Conservation (phyloP, 2,797 vertebrate species). For the Thamnophis elegans region DNA sequence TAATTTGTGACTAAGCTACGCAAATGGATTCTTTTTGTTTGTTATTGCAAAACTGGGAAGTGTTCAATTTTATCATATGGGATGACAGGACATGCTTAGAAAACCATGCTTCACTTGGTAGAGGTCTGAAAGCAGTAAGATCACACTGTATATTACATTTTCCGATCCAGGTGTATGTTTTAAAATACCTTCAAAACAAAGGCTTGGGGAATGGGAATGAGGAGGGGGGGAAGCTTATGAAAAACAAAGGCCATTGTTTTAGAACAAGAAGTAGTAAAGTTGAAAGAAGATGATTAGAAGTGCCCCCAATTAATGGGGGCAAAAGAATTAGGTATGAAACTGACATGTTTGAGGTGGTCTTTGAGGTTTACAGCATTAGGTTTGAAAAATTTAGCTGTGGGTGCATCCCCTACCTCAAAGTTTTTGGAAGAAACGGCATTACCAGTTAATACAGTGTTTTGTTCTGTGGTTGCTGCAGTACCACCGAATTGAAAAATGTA, state of each 20-base stretch:
- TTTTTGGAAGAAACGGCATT: not conserved
- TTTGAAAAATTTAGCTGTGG: not conserved
- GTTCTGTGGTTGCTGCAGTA: not conserved
- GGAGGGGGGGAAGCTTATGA: not conserved
- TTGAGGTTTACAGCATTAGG: not conserved
- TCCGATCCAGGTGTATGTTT: not conserved
- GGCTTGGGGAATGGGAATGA: not conserved
- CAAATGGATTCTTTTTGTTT: not conserved
- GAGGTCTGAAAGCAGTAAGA: not conserved
- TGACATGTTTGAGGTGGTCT: not conserved
- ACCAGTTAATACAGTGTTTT: not conserved
- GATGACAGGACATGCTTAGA: not conserved
- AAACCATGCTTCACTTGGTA: not conserved
- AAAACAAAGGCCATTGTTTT: not conserved
- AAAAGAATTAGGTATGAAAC: not conserved
- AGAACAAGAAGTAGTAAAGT: not conserved
- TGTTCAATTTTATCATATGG: not conserved
- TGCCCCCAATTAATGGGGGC: not conserved
- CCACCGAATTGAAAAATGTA: not conserved
- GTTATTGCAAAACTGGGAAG: not conserved
- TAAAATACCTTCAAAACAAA: not conserved
- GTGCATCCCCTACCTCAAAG: too few relatives aligned
- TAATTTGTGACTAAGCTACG: not conserved
- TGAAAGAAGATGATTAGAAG: not conserved
- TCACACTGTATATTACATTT: not conserved